phyloP scores from a whole-genome alignment of 1,140 invertebrate species.

The Heliothis virescens region DNA sequence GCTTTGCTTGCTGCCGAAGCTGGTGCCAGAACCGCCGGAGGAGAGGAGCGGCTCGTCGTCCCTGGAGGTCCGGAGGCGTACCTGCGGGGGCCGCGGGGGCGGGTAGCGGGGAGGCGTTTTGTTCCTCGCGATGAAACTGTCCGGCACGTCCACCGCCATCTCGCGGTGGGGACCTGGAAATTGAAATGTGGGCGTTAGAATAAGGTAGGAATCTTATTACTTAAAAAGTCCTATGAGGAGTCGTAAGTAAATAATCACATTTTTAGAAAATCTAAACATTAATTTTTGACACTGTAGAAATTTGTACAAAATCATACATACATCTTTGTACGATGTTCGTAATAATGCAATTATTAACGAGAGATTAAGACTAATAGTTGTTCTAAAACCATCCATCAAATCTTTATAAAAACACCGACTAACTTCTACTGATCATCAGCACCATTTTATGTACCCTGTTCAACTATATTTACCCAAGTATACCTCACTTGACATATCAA shows the following conservation, averaged over 20 bases:
- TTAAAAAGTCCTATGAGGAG: neutral
- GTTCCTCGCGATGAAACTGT: slow-evolving; percentile 96
- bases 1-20: slow-evolving; percentile 81
- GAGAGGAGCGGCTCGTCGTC: slow-evolving; percentile 79
- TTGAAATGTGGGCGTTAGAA: slow-evolving; percentile 17
- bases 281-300: too few species aligned
- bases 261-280: too few species aligned
- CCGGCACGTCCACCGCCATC: slow-evolving; percentile 99
- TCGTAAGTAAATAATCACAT: too few species aligned
- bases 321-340: too few species aligned
- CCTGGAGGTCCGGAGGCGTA: slow-evolving; percentile 81
- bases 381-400: too few species aligned
- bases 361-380: too few species aligned
- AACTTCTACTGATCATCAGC: too few species aligned
- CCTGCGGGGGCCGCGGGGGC: slow-evolving; percentile 89
- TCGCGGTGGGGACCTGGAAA: slow-evolving; percentile 94
- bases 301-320: too few species aligned
- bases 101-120: slow-evolving; percentile 97
- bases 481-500: neutral
- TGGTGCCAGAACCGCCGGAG: slow-evolving; percentile 80
- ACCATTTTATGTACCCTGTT: neutral
- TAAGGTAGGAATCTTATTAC: neutral
- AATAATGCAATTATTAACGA: too few species aligned
- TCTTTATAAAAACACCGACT: too few species aligned
- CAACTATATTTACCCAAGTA: neutral